These are phyloP conservation scores for Microchrysa polita DNA, from an alignment of 2,888 invertebrate species.

Conservation along the genomic window DNA sequence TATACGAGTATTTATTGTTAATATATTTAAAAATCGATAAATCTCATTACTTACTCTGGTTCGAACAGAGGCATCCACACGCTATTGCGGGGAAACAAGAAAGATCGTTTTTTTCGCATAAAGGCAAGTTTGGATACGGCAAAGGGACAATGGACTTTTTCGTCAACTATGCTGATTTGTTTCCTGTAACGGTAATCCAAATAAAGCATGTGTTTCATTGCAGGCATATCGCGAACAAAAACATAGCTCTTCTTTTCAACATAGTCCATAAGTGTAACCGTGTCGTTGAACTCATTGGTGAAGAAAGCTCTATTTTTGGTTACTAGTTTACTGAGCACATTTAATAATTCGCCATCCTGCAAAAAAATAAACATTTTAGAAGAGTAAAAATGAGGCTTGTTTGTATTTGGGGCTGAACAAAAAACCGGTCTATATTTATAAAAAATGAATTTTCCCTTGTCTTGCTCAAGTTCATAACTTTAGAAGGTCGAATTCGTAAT, in stretches of 20 bases:
- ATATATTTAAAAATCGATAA: not conserved
- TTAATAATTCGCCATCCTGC: slow-evolving; percentile 61
- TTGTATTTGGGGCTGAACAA: too few species aligned
- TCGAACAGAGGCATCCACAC: slow-evolving; percentile 72
- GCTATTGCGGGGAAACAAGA: slow-evolving; percentile 75
- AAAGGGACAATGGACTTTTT: slow-evolving; percentile 77
- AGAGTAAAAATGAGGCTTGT: too few species aligned
- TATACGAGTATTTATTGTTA: not conserved
- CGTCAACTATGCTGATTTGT: slow-evolving; percentile 67
- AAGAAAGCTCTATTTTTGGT: slow-evolving; percentile 60
- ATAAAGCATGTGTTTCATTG: slow-evolving; percentile 76
- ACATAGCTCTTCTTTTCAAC: slow-evolving; percentile 67
- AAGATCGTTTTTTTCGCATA: slow-evolving; percentile 73
- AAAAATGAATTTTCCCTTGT: too few species aligned
- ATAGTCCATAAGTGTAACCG: slow-evolving; percentile 63
- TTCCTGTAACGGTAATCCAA: slow-evolving; percentile 73
- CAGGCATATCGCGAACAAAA: slow-evolving; percentile 76
- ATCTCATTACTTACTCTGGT: slow-evolving; percentile 74
- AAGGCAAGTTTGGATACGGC: slow-evolving; percentile 78
- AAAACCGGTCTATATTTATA: too few species aligned
- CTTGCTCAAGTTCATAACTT: too few species aligned
- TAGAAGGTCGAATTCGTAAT: too few species aligned
- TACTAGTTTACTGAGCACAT: slow-evolving; percentile 59
- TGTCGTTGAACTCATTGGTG: slow-evolving; percentile 60
- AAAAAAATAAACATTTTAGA: not conserved